A percentile compares a stretch with the other conserved stretches of the same genome.
Conservation (phyloP, 2,888 invertebrate species). For the Baccha elongata region DNA sequence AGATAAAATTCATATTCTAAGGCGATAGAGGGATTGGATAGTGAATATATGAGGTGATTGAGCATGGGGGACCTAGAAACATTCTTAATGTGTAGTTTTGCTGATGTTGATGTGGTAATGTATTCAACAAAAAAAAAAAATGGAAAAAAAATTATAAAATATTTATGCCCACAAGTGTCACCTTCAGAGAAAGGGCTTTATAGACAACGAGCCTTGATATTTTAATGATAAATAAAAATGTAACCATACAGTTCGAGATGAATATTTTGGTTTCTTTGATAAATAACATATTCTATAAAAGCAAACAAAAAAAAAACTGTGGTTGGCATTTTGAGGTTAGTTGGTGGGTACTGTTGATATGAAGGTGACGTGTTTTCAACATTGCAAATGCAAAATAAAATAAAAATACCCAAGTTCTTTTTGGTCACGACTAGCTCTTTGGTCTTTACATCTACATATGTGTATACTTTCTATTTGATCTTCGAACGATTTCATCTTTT, state of each 20-base stretch:
- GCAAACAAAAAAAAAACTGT: too few species aligned
- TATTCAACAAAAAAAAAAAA: constrained; percentile 26
- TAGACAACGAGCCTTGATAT: constrained; percentile 2
- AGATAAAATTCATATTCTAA: constrained; percentile 61
- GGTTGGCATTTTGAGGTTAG: too few species aligned
- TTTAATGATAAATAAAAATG: constrained; percentile 31
- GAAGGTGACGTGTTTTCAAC: too few species aligned
- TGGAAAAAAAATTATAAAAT: background rate
- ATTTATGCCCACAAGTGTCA: constrained; percentile 25
- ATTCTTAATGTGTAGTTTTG: constrained; percentile 12
- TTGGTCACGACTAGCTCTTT: too few species aligned
- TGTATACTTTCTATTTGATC: too few species aligned
- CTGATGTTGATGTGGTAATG: constrained; percentile 19
- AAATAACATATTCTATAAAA: too few species aligned
- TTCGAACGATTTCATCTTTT: too few species aligned
- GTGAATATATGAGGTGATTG: background rate
- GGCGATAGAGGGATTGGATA: constrained; percentile 20
- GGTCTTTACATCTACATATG: too few species aligned
- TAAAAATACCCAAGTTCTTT: too few species aligned
- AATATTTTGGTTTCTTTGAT: too few species aligned
- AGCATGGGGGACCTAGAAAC: constrained; percentile 24
- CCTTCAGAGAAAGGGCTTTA: constrained; percentile 29
- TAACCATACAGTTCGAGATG: background rate
- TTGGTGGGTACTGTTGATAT: too few species aligned
- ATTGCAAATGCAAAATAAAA: too few species aligned